Percentiles rank a stretch among this genome's conserved stretches.
These are phyloP conservation scores for Labeo rohita DNA, from an alignment of 2,113 vertebrate genomes.

Conservation along the genomic window DNA sequence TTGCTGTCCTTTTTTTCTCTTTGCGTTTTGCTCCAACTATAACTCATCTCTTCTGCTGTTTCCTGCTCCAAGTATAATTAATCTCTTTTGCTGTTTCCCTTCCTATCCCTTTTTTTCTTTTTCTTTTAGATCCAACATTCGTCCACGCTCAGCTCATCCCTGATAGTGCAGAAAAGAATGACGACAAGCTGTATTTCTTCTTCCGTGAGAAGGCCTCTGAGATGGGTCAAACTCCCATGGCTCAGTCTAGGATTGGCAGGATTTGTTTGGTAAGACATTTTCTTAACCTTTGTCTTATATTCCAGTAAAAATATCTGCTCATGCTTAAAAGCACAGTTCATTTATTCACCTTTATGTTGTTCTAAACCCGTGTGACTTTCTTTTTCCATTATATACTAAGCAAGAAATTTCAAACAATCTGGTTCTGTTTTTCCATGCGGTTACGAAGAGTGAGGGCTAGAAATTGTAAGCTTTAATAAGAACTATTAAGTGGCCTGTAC, in stretches of 20 bases:
- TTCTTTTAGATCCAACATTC: slow-evolving; percentile 88
- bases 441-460: not conserved
- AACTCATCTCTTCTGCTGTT: not conserved
- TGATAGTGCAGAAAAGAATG: slow-evolving; percentile 94
- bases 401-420: not conserved
- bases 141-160: slow-evolving; percentile 95
- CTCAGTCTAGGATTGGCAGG: slow-evolving; percentile 93
- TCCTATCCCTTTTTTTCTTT: slow-evolving; percentile 1
- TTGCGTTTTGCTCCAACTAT: not conserved
- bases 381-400: not conserved
- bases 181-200: slow-evolving; percentile 99
- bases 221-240: slow-evolving; percentile 89
- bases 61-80: not conserved
- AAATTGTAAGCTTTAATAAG: not conserved
- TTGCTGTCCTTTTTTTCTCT: not conserved
- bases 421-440: not conserved
- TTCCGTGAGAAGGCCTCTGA: slow-evolving; percentile 95
- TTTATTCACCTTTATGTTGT: not conserved
- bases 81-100: not conserved
- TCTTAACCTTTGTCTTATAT: not conserved
- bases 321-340: not conserved
- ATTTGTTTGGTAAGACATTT: slow-evolving; percentile 89
- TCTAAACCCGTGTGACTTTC: not conserved
- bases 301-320: not conserved
- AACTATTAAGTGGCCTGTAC: not conserved